A percentile compares a stretch with the other conserved stretches of the same genome.
Conservation (phyloP, 1,140 invertebrate species). For the Aphaenogaster rudis region DNA sequence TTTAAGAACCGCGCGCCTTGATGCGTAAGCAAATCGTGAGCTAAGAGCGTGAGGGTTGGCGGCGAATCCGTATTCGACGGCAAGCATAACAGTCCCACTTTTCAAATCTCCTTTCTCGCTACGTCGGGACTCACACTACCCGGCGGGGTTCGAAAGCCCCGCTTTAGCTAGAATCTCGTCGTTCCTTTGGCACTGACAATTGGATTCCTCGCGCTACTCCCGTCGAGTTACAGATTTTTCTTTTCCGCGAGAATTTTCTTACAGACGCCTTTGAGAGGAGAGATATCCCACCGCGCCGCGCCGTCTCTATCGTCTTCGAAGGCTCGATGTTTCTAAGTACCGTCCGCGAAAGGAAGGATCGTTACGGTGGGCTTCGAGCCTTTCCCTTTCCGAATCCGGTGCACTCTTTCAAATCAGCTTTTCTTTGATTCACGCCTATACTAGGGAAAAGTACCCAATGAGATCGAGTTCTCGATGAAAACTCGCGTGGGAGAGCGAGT, state of each 20-base stretch:
- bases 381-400: slow-evolving; percentile 9
- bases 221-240: slow-evolving; percentile 80
- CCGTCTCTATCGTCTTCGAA: slow-evolving; percentile 45
- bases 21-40: slow-evolving; percentile 43
- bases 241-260: slow-evolving; percentile 77
- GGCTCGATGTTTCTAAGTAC: slow-evolving; percentile 68
- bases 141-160: slow-evolving; percentile 23
- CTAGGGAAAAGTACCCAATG: neutral
- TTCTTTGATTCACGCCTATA: slow-evolving; percentile 67
- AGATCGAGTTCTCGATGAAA: slow-evolving; percentile 40
- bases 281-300: slow-evolving; percentile 59
- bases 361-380: slow-evolving; percentile 56
- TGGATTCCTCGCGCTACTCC: slow-evolving; percentile 79
- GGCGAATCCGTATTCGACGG: slow-evolving; percentile 45
- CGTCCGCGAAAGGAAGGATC: slow-evolving; percentile 66
- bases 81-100: slow-evolving; percentile 22
- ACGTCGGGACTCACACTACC: slow-evolving; percentile 25
- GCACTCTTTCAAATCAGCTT: slow-evolving; percentile 72
- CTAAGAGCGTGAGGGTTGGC: slow-evolving; percentile 16
- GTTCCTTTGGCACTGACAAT: slow-evolving; percentile 78
- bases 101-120: slow-evolving; percentile 54
- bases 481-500: slow-evolving; percentile 3
- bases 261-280: slow-evolving; percentile 72
- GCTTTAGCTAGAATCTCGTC: slow-evolving; percentile 54
- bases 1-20: slow-evolving; percentile 30